These are phyloP conservation scores for Tholera decimalis DNA, from an alignment of 2,888 invertebrate genomes.

Conservation along the genomic window DNA sequence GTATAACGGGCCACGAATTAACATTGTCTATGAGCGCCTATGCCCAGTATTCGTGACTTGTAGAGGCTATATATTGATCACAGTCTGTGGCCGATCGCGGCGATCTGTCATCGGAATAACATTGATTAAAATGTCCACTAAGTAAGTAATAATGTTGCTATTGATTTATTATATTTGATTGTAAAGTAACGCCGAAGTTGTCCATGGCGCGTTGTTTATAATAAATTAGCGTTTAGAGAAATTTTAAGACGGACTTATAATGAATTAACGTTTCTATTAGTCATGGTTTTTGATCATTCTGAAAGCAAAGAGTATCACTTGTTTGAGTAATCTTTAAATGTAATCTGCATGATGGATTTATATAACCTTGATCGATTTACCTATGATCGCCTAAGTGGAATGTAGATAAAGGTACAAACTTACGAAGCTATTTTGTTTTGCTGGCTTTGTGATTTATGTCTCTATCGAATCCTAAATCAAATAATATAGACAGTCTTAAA, in stretches of 20 bases:
- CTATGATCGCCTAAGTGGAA: neutral
- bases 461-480: neutral
- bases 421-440: neutral
- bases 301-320: neutral
- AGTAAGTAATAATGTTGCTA: slow-evolving; percentile 81
- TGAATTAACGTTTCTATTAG: neutral
- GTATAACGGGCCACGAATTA: slow-evolving; percentile 46
- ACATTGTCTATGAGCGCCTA: slow-evolving; percentile 49
- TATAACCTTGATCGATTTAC: slow-evolving; percentile 28
- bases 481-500: neutral
- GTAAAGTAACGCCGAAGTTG: slow-evolving; percentile 72
- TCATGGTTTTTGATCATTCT: neutral
- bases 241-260: slow-evolving; percentile 1
- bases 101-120: slow-evolving; percentile 82
- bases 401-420: neutral
- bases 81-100: slow-evolving; percentile 69
- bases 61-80: slow-evolving; percentile 69
- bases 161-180: slow-evolving; percentile 83
- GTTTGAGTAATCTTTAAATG: neutral
- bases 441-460: neutral
- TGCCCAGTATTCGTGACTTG: slow-evolving; percentile 61
- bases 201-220: slow-evolving; percentile 61
- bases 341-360: slow-evolving; percentile 35
- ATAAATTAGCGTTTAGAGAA: slow-evolving; percentile 58
- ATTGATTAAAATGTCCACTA: slow-evolving; percentile 85